phyloP scores from a whole-genome alignment of 1,140 invertebrate genomes.

The Platyura marginata region DNA sequence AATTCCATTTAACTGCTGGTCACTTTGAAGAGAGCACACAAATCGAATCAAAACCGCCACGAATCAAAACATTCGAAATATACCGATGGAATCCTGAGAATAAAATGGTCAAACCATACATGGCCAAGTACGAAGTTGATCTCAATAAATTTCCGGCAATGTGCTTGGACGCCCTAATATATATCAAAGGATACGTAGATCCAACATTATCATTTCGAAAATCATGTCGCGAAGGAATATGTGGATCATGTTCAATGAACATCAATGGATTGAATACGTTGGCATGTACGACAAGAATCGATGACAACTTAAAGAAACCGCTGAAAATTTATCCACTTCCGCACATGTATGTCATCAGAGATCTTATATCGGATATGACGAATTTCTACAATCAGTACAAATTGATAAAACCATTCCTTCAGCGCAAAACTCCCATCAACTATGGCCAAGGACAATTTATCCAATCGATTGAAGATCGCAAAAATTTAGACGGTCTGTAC shows the following conservation, averaged over 20 bases:
- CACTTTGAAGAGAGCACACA: no score
- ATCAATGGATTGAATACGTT: constrained; percentile 91
- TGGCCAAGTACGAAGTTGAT: constrained; percentile 87
- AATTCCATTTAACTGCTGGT: no score
- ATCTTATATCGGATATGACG: constrained; percentile 87
- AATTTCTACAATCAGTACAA: constrained; percentile 91
- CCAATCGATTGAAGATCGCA: constrained; percentile 78
- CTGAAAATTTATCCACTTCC: constrained; percentile 90
- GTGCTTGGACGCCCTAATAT: constrained; percentile 93
- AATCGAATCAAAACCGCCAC: constrained; percentile 14
- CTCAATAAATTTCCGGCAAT: constrained; percentile 89
- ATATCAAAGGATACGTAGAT: constrained; percentile 97
- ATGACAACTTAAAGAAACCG: constrained; percentile 54
- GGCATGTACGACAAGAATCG: constrained; percentile 90
- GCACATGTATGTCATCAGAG: constrained; percentile 97
- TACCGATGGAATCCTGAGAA: constrained; percentile 91
- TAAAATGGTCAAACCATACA: constrained; percentile 70
- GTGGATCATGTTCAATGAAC: constrained; percentile 98
- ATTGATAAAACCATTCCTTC: constrained; percentile 71
- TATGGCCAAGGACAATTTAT: constrained; percentile 62
- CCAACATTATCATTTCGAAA: constrained; percentile 90
- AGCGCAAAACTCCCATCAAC: constrained; percentile 28
- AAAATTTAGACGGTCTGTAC: constrained; percentile 88
- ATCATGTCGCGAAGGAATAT: constrained; percentile 93
- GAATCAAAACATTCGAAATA: constrained; percentile 63